Evolutionary conservation across 2,113 vertebrate genomes (phyloP), one percentile per base, ranked within the genome.

Genomic region (Lanius ludovicianus): DNA sequence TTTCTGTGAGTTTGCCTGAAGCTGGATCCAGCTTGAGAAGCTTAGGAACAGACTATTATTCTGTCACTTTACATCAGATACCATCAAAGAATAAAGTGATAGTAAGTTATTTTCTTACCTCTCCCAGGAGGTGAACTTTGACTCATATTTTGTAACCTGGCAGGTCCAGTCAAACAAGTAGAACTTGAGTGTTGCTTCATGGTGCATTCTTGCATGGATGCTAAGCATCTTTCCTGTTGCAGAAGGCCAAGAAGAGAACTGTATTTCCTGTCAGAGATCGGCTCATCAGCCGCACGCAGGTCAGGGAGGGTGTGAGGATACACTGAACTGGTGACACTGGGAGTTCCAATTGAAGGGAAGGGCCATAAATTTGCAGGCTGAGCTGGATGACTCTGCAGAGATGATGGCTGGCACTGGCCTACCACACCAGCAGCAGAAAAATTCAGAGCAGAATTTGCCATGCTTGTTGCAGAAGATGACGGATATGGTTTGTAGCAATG

Each of bases 161-260:
- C 46, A 33, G 96, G 94, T 91, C 96, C 94, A 24, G 94, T 69
- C 85, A 62, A 31, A 96, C 96, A 98, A 76, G 96, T 41, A 28
- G 96, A 87, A 64, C 31, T 96, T 62, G 96, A 78, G 13, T 98
- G 97, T 42, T 98, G 97, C 96, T 98, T 99, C 68, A 85, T 19
- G 50, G 94, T 41, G 65, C 98, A 96, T 88, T 98, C 97, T 83
- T 98, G 95, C 93, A 95, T 93, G 59, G 97, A 93, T 47, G 96
- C 83, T 22, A 98, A 91, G 24, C 97, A 95, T 33, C 96, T 97
- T 74, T 99, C 99, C 46, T 96, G 98, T 39, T 99, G 98, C 91
- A 99, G 96, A 18, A 99, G 97, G 87, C 98, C 98, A 79, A 99
- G 98, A 33, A 99, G 95, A 67, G 99, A 98, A 30, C 97, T 97